Evolutionary conservation across 2,113 vertebrate species (phyloP), one percentile per base, ranked within the genome.

Genomic region (Gasterosteus nipponicus): DNA sequence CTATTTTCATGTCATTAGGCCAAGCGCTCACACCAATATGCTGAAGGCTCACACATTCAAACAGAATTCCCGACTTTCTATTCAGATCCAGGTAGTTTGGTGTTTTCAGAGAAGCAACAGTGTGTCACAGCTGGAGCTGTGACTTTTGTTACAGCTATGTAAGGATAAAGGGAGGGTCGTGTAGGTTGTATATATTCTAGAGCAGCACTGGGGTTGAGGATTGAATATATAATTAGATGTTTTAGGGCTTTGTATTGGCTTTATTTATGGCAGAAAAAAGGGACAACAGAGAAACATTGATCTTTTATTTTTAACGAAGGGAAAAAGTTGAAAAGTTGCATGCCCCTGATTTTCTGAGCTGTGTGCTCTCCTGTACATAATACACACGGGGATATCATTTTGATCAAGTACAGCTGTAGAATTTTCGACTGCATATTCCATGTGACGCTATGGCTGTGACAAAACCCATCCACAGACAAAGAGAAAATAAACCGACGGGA

Each of bases 111-210:
- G 51, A 51, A 53, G 82, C 63, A 81, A 87, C 89, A 64, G 75
- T 44, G 65, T 15, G 79, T 88, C 91, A 87, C 84, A 92, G 89
- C 94, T 93, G 87, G 92, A 91, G 85, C 79, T 87, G 51, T 93
- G 86, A 90, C 91, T 93, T 95, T 92, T 94, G 88, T 89, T 88
- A 84, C 80, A 88, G 83, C 85, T 90, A 64, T 90, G 93, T 90
- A 88, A 86, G 85, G 90, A 93, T 88, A 89, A 75, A 70, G 89
- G 89, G 93, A 22, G 18, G 16, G 47, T 35, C 33, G 22, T 26
- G 22, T 26, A 26, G 22, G 22, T 26, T 26, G 22, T 26, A 26
- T 26, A 26, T 26, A 26, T 26, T 26, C 22, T 26, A 26, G 22
- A 26, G 22, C 22, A 26, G 31, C 51, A 18, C 82, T 67, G 63